Conservation (phyloP, 2,113 vertebrate genomes). For the Dipodomys ordii region DNA sequence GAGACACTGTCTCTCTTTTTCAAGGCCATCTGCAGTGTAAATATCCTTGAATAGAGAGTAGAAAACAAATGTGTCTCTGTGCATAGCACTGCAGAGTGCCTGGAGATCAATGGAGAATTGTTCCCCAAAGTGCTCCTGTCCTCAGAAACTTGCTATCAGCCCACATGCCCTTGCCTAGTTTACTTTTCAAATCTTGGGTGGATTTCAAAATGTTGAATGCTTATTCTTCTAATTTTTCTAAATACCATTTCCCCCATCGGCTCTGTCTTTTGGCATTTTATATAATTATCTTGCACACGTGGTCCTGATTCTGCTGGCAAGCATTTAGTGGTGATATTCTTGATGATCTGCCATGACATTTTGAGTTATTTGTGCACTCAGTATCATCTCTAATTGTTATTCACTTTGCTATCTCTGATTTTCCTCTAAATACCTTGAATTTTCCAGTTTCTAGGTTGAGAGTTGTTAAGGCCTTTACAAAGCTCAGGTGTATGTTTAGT, state of each 20-base stretch:
- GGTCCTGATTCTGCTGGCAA: not conserved
- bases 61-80: not conserved
- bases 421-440: constrained; percentile 47
- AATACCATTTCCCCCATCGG: not conserved
- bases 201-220: constrained; percentile 55
- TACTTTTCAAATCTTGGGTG: not conserved
- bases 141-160: not conserved
- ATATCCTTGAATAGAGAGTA: not conserved
- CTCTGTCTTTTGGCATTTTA: constrained; percentile 41
- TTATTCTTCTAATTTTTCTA: constrained; percentile 46
- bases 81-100: not conserved
- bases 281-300: not conserved
- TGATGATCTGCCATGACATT: constrained; percentile 7
- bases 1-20: not conserved
- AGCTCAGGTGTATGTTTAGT: constrained; percentile 58
- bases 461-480: constrained; percentile 68
- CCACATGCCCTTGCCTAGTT: not conserved
- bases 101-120: not conserved
- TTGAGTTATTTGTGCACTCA: constrained; percentile 34
- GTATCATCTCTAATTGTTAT: constrained; percentile 51
- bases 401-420: constrained; percentile 65
- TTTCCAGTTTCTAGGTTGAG: constrained; percentile 57
- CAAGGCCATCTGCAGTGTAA: not conserved
- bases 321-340: constrained; percentile 26
- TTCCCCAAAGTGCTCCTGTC: not conserved